Conservation (phyloP, 1,140 invertebrate species). For the Drosophila busckii region DNA sequence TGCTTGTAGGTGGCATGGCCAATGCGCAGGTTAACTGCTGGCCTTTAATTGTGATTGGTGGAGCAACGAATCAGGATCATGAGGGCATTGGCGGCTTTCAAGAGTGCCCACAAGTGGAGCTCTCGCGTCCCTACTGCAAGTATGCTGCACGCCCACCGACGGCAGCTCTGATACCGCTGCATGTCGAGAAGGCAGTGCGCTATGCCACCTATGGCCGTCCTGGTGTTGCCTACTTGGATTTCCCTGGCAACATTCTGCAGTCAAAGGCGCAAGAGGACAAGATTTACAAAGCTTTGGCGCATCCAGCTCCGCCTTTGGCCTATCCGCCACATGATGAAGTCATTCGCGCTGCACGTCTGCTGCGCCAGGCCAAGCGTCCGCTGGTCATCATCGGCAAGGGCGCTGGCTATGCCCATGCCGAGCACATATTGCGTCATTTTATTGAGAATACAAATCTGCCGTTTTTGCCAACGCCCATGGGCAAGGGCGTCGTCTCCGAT, state of each 20-base stretch:
- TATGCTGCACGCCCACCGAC: constrained; percentile 93
- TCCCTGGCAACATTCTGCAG: constrained; percentile 90
- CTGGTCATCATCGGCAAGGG: constrained; percentile 97
- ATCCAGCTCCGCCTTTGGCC: constrained; percentile 83
- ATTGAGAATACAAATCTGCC: constrained; percentile 88
- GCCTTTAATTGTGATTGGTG: constrained; percentile 95
- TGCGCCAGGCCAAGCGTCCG: constrained; percentile 87
- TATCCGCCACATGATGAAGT: constrained; percentile 85
- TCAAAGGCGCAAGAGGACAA: constrained; percentile 71
- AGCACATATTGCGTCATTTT: constrained; percentile 85
- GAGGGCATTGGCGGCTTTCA: constrained; percentile 97
- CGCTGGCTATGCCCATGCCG: constrained; percentile 90
- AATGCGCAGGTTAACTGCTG: constrained; percentile 98
- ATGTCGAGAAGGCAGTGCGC: constrained; percentile 95
- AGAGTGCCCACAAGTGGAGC: constrained; percentile 95
- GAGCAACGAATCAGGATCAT: constrained; percentile 93
- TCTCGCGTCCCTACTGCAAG: constrained; percentile 91
- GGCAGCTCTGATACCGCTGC: constrained; percentile 89
- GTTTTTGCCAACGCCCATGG: constrained; percentile 97
- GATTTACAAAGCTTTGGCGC: constrained; percentile 73
- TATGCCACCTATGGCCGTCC: constrained; percentile 92
- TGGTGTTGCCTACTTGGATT: constrained; percentile 92
- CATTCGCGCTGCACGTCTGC: constrained; percentile 83
- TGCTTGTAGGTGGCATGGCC: constrained; percentile 88
- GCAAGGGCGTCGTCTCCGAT: constrained; percentile 96